Evolutionary conservation across 2,113 vertebrate genomes (phyloP).

Genomic region (Crotalus viridis): DNA sequence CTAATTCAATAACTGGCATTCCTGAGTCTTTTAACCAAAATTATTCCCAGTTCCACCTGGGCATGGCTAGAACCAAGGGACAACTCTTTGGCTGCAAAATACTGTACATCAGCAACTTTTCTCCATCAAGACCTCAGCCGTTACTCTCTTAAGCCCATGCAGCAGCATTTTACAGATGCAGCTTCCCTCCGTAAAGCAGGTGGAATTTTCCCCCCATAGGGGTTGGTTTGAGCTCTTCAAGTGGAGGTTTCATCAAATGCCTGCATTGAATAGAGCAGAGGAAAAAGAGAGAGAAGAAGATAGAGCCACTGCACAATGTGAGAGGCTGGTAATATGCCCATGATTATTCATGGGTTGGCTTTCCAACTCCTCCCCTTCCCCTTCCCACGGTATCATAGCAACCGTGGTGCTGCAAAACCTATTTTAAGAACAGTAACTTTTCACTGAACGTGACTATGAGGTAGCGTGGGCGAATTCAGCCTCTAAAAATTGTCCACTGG

Average conservation of each 20-base stretch:
- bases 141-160: not conserved
- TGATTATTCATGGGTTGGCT: constrained; percentile 51
- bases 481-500: constrained; percentile 56
- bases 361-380: constrained; percentile 45
- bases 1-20: not conserved
- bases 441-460: constrained; percentile 62
- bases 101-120: not conserved
- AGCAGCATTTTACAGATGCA: not conserved
- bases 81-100: not conserved
- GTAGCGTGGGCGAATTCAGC: constrained; percentile 53
- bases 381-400: constrained; percentile 68
- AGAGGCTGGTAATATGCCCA: constrained; percentile 26
- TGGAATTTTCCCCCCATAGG: not conserved
- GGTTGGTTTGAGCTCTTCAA: not conserved
- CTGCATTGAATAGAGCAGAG: not conserved
- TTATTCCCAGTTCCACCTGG: not conserved
- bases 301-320: not conserved
- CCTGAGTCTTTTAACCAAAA: not conserved
- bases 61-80: not conserved
- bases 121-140: too few relatives aligned
- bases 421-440: constrained; percentile 73
- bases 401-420: constrained; percentile 65
- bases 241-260: not conserved
- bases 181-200: not conserved
- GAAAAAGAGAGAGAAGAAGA: not conserved